Evolutionary conservation across 2,113 vertebrate species (phyloP).

Genomic region (Mandrillus leucophaeus): DNA sequence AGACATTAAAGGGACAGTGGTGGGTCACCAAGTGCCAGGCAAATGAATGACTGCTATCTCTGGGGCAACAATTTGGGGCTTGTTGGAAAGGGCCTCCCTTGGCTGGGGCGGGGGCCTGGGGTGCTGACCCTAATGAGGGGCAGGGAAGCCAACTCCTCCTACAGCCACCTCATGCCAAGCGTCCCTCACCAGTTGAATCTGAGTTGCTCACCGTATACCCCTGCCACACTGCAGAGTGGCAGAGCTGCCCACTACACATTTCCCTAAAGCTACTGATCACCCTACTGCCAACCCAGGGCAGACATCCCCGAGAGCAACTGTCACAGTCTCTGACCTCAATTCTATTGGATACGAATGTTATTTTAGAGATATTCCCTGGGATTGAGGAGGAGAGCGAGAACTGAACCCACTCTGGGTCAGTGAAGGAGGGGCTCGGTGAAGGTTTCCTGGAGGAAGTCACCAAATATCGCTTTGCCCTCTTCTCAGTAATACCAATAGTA

Average conservation of each 20-base stretch:
- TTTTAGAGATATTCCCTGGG: not conserved
- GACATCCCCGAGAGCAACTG: fast-evolving
- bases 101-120: not conserved
- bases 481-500: not conserved
- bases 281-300: not conserved
- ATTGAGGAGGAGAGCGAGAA: not conserved
- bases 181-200: not conserved
- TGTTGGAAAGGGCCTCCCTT: not conserved
- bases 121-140: not conserved
- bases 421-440: not conserved
- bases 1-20: not conserved
- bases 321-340: not conserved
- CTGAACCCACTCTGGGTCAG: too few relatives aligned
- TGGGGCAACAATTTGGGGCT: not conserved
- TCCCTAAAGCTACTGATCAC: not conserved
- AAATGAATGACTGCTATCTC: not conserved
- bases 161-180: not conserved
- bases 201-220: not conserved
- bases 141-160: not conserved
- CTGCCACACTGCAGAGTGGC: not conserved
- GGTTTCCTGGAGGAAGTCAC: not conserved
- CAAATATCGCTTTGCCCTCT: not conserved
- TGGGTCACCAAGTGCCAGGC: not conserved
- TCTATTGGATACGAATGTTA: not conserved
- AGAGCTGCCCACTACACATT: not conserved